A percentile compares a stretch with the other conserved stretches of the same genome.
Conservation (phyloP, 2,888 invertebrate species). For the Cryptocephalus moraei region DNA sequence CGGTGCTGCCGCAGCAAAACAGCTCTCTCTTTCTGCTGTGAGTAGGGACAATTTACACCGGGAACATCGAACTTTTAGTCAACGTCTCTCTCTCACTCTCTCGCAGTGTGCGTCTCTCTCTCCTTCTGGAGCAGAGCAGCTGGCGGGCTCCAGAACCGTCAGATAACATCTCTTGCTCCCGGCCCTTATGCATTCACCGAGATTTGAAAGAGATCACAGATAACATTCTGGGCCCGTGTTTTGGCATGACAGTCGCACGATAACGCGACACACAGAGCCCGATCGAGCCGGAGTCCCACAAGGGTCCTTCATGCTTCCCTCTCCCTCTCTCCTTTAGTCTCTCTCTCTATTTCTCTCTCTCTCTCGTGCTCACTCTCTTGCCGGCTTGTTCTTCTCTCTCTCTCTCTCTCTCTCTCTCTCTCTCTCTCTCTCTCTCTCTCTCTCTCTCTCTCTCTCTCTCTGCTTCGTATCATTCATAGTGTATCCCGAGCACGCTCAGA, state of each 20-base stretch:
- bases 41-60: no score
- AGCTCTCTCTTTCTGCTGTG: no score
- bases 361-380: conserved; percentile 1
- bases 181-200: conserved; percentile 42
- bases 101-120: no score
- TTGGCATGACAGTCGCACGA: conserved; percentile 40
- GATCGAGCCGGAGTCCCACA: background rate
- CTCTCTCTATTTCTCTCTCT: background rate
- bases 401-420: conserved; percentile 1
- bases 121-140: conserved; percentile 20
- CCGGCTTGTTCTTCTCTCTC: conserved; percentile 9
- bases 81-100: no score
- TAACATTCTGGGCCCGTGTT: conserved; percentile 42
- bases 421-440: conserved; percentile 1
- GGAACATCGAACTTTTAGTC: no score
- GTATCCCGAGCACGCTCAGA: no score
- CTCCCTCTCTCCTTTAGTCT: background rate
- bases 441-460: conserved; percentile 2
- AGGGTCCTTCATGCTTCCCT: conserved; percentile 3
- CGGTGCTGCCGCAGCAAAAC: no score
- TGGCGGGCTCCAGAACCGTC: conserved; percentile 31
- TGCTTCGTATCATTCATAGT: no score
- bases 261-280: conserved; percentile 4
- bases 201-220: conserved; percentile 42
- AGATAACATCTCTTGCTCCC: conserved; percentile 34